Evolutionary conservation across 2,888 invertebrate genomes (phyloP).

Genomic region (Zele albiditarsus): DNA sequence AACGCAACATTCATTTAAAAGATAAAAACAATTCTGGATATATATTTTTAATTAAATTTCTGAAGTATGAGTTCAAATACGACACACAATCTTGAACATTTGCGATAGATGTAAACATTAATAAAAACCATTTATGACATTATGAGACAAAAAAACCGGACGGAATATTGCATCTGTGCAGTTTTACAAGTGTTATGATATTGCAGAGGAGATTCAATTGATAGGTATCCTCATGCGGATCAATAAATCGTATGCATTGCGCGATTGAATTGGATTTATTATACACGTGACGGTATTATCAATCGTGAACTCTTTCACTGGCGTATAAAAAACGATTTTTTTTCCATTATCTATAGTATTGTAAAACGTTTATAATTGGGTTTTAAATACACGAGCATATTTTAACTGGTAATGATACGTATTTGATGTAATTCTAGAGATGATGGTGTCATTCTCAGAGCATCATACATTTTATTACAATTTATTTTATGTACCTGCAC

Average conservation of each 20-base stretch:
- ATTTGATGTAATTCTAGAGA: no score
- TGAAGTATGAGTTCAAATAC: not conserved
- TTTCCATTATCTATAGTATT: not conserved
- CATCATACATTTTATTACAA: no score
- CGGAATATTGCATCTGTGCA: not conserved
- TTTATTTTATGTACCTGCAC: no score
- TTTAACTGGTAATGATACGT: no score
- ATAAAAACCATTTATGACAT: not conserved
- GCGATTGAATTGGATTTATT: not conserved
- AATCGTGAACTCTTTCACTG: not conserved
- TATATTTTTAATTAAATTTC: not conserved
- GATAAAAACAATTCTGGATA: not conserved
- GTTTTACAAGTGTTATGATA: not conserved
- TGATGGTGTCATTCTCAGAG: no score
- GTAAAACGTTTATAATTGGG: no score
- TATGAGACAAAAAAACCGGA: not conserved
- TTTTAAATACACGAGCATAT: no score
- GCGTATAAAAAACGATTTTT: not conserved
- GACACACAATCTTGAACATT: not conserved
- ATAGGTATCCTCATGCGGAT: not conserved
- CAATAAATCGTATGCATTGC: not conserved
- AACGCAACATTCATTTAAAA: no score
- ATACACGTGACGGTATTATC: not conserved
- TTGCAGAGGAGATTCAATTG: not conserved
- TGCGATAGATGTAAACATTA: not conserved